These are phyloP conservation scores for Ataeniobius toweri DNA, from an alignment of 2,797 vertebrate species.

Conservation along the genomic window DNA sequence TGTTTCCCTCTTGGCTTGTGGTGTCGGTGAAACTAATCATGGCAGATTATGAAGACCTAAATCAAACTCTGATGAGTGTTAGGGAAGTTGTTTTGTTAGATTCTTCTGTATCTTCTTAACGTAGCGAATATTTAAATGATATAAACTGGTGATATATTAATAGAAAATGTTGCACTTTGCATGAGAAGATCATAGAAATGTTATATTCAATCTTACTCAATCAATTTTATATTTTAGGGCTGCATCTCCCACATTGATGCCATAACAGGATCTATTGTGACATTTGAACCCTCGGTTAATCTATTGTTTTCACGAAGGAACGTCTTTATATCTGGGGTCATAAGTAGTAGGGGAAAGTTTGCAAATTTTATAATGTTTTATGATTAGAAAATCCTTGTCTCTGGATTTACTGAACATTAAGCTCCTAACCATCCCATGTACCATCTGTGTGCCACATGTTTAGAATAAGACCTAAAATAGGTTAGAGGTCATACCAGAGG, in stretches of 20 bases:
- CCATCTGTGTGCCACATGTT: conserved; percentile 35
- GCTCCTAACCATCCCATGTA: conserved; percentile 32
- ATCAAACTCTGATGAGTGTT: conserved; percentile 42
- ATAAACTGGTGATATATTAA: background rate
- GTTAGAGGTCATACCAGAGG: background rate
- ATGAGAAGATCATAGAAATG: background rate
- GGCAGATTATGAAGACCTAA: conserved; percentile 54
- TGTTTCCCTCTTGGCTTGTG: conserved; percentile 41
- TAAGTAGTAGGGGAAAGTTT: conserved; percentile 24
- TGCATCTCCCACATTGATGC: background rate
- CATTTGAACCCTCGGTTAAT: conserved; percentile 8
- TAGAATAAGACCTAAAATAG: conserved; percentile 6
- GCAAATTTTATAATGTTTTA: conserved; percentile 27
- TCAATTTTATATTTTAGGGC: background rate
- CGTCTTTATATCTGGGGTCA: conserved; percentile 1
- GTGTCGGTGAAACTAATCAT: conserved; percentile 40
- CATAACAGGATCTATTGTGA: background rate
- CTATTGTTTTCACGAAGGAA: conserved; percentile 1
- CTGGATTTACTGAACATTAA: conserved; percentile 49
- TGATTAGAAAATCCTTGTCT: conserved; percentile 36
- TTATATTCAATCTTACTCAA: conserved; percentile 20
- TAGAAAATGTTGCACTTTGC: background rate
- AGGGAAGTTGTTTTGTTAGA: conserved; percentile 41
- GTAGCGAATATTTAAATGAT: background rate
- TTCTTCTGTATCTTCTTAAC: background rate